These are phyloP conservation scores for Microplitis deprimator DNA, from an alignment of 2,888 invertebrate species.

Conservation along the genomic window DNA sequence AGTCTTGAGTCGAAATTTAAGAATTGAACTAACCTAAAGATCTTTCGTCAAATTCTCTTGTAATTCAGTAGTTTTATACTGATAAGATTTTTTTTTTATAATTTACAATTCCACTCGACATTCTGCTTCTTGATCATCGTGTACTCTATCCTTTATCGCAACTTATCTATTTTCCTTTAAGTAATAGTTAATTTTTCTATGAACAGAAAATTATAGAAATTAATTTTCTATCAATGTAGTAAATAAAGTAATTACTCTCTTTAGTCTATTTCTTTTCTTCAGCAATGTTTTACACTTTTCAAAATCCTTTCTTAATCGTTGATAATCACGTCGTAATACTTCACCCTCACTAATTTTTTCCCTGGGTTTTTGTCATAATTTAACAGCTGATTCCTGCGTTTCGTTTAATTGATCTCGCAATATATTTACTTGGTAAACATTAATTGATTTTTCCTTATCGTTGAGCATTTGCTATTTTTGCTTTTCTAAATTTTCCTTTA, in stretches of 20 bases:
- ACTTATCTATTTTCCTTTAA: constrained; percentile 87
- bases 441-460: constrained; percentile 97
- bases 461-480: constrained; percentile 99
- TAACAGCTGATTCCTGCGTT: constrained; percentile 89
- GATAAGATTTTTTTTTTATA: constrained; percentile 83
- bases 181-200: constrained; percentile 16
- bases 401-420: constrained; percentile 96
- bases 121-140: constrained; percentile 63
- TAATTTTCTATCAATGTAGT: neutral
- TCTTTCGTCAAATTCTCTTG: constrained; percentile 82
- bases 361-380: constrained; percentile 85
- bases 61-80: constrained; percentile 83
- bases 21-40: constrained; percentile 74
- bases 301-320: constrained; percentile 84
- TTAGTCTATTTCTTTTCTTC: constrained; percentile 90
- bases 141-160: constrained; percentile 78
- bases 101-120: constrained; percentile 65
- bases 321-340: constrained; percentile 84
- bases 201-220: neutral
- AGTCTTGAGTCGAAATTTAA: constrained; percentile 39
- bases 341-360: constrained; percentile 91
- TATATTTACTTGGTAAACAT: constrained; percentile 95
- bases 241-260: constrained; percentile 73
- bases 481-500: constrained; percentile 97
- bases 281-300: constrained; percentile 84